Percentiles rank a stretch among this genome's conserved stretches.
These are phyloP conservation scores for Drosophila kanapiae DNA, from an alignment of 1,140 invertebrate genomes.

Conservation along the genomic window DNA sequence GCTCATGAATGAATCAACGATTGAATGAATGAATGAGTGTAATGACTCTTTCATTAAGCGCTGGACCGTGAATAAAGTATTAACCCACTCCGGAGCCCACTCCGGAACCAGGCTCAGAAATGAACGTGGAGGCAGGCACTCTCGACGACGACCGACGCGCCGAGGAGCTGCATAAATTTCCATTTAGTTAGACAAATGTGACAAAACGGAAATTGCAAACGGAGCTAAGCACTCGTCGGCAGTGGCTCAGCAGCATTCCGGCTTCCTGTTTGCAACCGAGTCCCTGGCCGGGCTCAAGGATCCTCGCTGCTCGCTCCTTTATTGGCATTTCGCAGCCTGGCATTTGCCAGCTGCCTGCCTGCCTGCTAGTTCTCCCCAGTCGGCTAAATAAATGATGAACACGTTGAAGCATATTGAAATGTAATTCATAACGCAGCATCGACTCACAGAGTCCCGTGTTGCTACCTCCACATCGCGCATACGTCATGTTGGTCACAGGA, in stretches of 20 bases:
- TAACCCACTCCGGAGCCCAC: constrained; percentile 41
- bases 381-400: constrained; percentile 77
- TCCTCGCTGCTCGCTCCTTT: constrained; percentile 43
- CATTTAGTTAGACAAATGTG: constrained; percentile 83
- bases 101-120: constrained; percentile 5
- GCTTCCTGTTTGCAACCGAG: constrained; percentile 53
- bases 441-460: constrained; percentile 3
- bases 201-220: constrained; percentile 82
- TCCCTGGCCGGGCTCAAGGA: constrained; percentile 46
- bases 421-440: constrained; percentile 74
- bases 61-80: constrained; percentile 77
- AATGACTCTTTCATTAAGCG: constrained; percentile 78
- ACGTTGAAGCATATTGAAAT: constrained; percentile 82
- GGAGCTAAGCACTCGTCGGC: constrained; percentile 49
- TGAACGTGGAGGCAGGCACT: not conserved
- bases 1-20: constrained; percentile 67
- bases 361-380: constrained; percentile 23
- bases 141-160: not conserved
- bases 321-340: constrained; percentile 51
- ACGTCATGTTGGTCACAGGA: constrained; percentile 49
- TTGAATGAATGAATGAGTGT: constrained; percentile 76
- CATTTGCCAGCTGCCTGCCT: constrained; percentile 9
- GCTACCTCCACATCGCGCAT: constrained; percentile 28
- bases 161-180: constrained; percentile 73
- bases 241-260: constrained; percentile 61